Conservation (phyloP, 2,888 invertebrate species). For the Philhelius pedissequus region DNA sequence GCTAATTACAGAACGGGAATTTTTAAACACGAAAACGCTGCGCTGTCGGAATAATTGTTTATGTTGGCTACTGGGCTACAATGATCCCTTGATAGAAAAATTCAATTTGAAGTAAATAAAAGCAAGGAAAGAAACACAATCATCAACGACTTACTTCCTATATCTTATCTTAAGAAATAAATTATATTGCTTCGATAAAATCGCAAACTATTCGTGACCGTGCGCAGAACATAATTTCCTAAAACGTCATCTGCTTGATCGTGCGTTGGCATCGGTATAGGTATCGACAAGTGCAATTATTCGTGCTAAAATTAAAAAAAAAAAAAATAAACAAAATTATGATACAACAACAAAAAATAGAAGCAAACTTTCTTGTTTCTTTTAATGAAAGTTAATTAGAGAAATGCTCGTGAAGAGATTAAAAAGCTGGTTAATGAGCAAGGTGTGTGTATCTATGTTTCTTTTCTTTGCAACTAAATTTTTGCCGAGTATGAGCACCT, state of each 20-base stretch:
- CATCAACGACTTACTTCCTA: constrained; percentile 12
- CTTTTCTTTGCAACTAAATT: not conserved
- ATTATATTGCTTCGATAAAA: constrained; percentile 11
- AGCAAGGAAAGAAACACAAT: not conserved
- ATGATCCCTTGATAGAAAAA: not conserved
- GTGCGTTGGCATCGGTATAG: not conserved
- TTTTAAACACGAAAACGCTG: not conserved
- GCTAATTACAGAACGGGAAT: not conserved
- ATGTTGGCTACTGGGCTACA: not conserved
- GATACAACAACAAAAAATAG: not conserved
- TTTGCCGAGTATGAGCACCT: not conserved
- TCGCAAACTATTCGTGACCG: not conserved
- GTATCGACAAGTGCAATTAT: constrained; percentile 12
- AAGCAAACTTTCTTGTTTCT: constrained; percentile 23
- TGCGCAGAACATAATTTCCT: constrained; percentile 12
- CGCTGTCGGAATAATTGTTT: constrained; percentile 24
- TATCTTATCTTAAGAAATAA: not conserved
- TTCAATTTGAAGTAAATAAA: constrained; percentile 14
- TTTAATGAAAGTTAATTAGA: constrained; percentile 46
- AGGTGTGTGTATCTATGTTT: constrained; percentile 7
- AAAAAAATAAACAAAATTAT: not conserved
- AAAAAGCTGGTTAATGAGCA: constrained; percentile 8
- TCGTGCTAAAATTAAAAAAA: not conserved
- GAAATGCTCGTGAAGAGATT: constrained; percentile 14
- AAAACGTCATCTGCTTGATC: constrained; percentile 12